Evolutionary conservation across 1,140 invertebrate genomes (phyloP).

Genomic region (Temnothorax longispinosus): DNA sequence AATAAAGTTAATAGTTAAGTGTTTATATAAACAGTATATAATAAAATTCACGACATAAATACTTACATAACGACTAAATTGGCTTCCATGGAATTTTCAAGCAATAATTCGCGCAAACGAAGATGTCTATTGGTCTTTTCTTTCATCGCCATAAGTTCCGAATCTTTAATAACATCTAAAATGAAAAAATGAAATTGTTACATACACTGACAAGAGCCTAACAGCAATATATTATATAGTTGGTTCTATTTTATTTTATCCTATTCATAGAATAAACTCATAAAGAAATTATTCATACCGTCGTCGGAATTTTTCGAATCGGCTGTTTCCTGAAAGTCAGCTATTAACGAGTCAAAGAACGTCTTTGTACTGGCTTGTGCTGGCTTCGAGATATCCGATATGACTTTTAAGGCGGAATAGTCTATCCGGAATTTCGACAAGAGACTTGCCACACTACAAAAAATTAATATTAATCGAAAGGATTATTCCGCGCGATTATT

Average conservation of each 20-base stretch:
- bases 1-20: too few species aligned
- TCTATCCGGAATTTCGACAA: slow-evolving; percentile 98
- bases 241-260: background rate
- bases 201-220: background rate
- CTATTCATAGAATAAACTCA: background rate
- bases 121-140: slow-evolving; percentile 97
- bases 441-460: slow-evolving; percentile 95
- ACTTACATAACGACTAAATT: slow-evolving; percentile 96
- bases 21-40: background rate
- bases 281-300: slow-evolving; percentile 54
- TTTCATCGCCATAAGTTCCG: slow-evolving; percentile 93
- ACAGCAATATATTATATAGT: background rate
- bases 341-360: slow-evolving; percentile 94
- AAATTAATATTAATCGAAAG: slow-evolving; percentile 22
- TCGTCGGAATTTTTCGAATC: slow-evolving; percentile 83
- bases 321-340: slow-evolving; percentile 87
- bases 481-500: background rate
- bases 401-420: slow-evolving; percentile 96
- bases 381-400: slow-evolving; percentile 93
- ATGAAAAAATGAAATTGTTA: slow-evolving; percentile 27
- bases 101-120: slow-evolving; percentile 93
- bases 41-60: slow-evolving; percentile 30
- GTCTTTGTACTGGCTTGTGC: slow-evolving; percentile 90
- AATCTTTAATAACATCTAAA: slow-evolving; percentile 91
- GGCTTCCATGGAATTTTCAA: slow-evolving; percentile 94